Evolutionary conservation across 1,140 invertebrate genomes (phyloP).

Genomic region (Achatina immaculata): DNA sequence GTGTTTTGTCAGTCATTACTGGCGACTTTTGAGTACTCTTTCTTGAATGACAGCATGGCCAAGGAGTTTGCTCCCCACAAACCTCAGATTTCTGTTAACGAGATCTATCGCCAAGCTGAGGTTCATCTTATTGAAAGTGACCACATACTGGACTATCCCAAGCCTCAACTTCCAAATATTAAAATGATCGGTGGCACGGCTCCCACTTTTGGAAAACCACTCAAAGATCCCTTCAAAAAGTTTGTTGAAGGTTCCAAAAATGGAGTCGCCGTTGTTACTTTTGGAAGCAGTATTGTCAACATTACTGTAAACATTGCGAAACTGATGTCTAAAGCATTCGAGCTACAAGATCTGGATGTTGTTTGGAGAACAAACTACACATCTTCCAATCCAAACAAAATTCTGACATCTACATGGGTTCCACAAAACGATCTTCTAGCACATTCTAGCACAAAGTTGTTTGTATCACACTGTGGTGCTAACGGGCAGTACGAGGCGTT

Average conservation of each 20-base stretch:
- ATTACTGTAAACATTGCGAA: constrained; percentile 32
- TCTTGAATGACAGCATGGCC: constrained; percentile 1
- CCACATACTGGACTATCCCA: constrained; percentile 42
- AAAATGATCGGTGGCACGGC: constrained; percentile 48
- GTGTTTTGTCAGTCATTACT: background rate
- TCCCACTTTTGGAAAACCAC: constrained; percentile 18
- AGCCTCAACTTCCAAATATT: constrained; percentile 48
- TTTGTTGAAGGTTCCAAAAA: constrained; percentile 46
- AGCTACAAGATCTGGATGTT: background rate
- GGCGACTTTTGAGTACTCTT: background rate
- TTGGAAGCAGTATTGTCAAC: constrained; percentile 45
- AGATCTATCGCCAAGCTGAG: constrained; percentile 11
- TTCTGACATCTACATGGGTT: constrained; percentile 48
- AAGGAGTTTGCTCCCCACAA: constrained; percentile 27
- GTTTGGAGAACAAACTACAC: constrained; percentile 15
- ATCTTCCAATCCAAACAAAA: constrained; percentile 34
- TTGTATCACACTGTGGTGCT: constrained; percentile 57
- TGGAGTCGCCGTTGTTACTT: constrained; percentile 49
- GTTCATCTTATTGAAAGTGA: constrained; percentile 25
- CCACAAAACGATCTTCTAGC: constrained; percentile 39
- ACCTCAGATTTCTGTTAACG: constrained; percentile 26
- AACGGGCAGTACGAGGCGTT: constrained; percentile 53
- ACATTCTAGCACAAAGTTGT: constrained; percentile 3
- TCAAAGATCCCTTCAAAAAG: constrained; percentile 33
- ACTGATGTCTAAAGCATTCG: constrained; percentile 18